A percentile compares a stretch with the other conserved stretches of the same genome.
Evolutionary conservation across 2,113 vertebrate species (phyloP).

Genomic region (Myanophis thanlyinensis): DNA sequence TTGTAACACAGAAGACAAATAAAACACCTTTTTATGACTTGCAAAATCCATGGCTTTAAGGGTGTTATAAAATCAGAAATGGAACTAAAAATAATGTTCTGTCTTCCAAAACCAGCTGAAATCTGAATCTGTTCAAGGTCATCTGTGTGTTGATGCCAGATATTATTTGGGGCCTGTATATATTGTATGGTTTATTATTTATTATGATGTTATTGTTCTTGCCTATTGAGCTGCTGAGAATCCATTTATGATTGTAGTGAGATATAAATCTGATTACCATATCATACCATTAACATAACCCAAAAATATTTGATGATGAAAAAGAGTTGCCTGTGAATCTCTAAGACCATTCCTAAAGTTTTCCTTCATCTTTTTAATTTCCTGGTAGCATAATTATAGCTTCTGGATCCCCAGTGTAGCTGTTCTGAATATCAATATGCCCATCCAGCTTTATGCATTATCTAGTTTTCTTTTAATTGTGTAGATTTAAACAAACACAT

Average conservation of each 20-base stretch:
- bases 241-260: background rate
- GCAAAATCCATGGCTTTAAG: background rate
- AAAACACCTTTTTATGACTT: background rate
- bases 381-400: background rate
- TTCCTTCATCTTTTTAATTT: background rate
- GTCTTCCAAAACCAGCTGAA: background rate
- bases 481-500: background rate
- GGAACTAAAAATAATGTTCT: background rate
- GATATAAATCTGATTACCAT: background rate
- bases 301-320: background rate
- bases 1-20: background rate
- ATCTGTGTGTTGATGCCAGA: background rate
- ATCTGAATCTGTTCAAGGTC: background rate
- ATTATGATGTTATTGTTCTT: background rate
- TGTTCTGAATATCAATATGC: background rate
- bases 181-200: background rate
- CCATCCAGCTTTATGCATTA: background rate
- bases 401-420: background rate
- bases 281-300: background rate
- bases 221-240: background rate
- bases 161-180: background rate
- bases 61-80: background rate
- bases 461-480: background rate
- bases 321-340: background rate
- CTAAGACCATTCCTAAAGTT: background rate